phyloP scores from a whole-genome alignment of 2,888 invertebrate genomes.

The Cataglyphis rosenhaueri region DNA sequence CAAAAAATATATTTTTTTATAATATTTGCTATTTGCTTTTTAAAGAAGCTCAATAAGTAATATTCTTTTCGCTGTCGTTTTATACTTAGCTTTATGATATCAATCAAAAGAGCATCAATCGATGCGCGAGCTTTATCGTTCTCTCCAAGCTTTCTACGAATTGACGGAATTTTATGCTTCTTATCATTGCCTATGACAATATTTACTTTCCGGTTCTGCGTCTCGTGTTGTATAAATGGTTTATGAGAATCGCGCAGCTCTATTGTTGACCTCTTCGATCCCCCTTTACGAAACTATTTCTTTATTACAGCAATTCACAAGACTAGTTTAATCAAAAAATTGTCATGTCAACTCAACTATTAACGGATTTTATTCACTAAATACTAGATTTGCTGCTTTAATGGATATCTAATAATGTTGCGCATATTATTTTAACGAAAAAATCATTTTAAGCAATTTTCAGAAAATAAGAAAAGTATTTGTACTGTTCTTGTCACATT shows the following conservation, averaged over 20 bases:
- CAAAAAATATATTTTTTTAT: background rate
- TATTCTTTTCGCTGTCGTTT: background rate
- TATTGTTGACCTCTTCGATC: background rate
- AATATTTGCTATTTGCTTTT: background rate
- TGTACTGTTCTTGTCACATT: background rate
- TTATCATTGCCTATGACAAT: constrained; percentile 11
- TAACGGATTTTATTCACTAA: constrained; percentile 9
- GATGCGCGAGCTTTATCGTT: background rate
- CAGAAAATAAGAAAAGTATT: background rate
- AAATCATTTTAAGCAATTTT: background rate
- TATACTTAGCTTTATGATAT: background rate
- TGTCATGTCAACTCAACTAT: background rate
- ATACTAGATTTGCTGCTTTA: background rate
- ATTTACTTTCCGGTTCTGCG: constrained; percentile 48
- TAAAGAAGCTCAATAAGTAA: background rate
- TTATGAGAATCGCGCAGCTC: constrained; percentile 28
- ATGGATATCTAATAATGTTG: background rate
- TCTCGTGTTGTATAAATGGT: background rate
- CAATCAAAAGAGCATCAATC: background rate
- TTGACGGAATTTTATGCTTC: constrained; percentile 30
- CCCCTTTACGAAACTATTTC: constrained; percentile 21
- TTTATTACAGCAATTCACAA: background rate
- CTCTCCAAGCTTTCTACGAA: constrained; percentile 7
- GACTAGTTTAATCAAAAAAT: constrained; percentile 12
- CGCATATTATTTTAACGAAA: background rate